Evolutionary conservation across 1,140 invertebrate species (phyloP), one percentile per base, ranked within the genome.

Genomic region (Neotoxoptera formosana): DNA sequence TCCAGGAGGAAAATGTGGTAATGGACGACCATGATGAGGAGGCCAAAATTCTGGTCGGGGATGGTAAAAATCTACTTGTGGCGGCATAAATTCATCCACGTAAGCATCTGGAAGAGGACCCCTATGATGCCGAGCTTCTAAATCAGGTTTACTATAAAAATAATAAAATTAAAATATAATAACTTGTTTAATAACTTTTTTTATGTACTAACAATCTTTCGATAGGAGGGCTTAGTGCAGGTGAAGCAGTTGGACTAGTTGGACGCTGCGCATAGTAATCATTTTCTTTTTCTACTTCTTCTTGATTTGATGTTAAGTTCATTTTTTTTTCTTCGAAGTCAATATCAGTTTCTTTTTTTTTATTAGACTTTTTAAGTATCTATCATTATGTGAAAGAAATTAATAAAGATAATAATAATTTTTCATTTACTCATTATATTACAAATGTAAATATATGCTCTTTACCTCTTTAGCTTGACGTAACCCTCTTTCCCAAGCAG

Each of bases 291-390:
- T 99, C 98, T 76, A 98, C 96, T 94, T 99, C 98, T 94, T 98
- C 97, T 94, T 97, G 97, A 67, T 96, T 97, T 94, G 98, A 95
- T 90, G 97, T 97, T 53, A 99, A 95, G 95, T 99, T 99, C 96
- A 99, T 97, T 94, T 99, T 98, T 95, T 99, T 99, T 95, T 99
- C 98, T 95, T 99, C 98, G 95, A 99, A 99, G 95, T 99, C 98
- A 95, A 98, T 97, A 94, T 99, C 98, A 94, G 98, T 98, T 96
- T 99, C 98, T 95, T 99, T 99, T 53, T 98, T 96, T 95, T 98
- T 98, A 94, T 97, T 97, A 1, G 98, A 98, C 96, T 98, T 98
- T 87, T 98, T 96, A 95, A 98, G 96, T 96, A 98, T 97, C 96
- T 97, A 94, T 93, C 36, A 53, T 36, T 53, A 60, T 34, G 20